Evolutionary conservation across 2,113 vertebrate genomes (phyloP).

Genomic region (Nibea coibor): DNA sequence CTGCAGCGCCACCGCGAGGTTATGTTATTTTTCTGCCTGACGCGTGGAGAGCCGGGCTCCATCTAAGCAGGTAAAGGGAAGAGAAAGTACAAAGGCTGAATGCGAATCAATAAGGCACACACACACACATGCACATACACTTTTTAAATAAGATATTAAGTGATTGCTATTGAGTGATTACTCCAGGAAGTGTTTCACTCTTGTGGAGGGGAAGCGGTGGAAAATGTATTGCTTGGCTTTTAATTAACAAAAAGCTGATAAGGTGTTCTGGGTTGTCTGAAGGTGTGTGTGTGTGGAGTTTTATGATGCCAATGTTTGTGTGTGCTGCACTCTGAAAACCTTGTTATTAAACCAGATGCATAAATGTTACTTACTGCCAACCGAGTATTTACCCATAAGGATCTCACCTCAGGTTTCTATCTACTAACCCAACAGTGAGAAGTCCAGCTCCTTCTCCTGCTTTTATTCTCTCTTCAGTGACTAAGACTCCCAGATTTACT

Average conservation of each 20-base stretch:
- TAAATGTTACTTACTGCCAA: neutral
- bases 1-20: no score
- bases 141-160: constrained; percentile 53
- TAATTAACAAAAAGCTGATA: constrained; percentile 72
- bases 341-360: neutral
- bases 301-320: constrained; percentile 11
- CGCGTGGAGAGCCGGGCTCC: neutral
- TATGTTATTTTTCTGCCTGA: no score
- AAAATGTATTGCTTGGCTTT: constrained; percentile 48
- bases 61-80: neutral
- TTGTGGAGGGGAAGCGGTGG: constrained; percentile 37
- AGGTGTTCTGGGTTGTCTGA: constrained; percentile 34
- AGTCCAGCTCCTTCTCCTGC: no score
- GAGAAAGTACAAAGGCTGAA: neutral
- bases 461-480: no score
- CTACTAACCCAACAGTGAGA: no score
- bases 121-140: neutral
- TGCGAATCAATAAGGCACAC: constrained; percentile 4
- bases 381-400: constrained; percentile 1
- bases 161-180: constrained; percentile 51
- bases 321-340: neutral
- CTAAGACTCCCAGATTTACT: no score
- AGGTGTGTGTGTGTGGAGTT: constrained; percentile 5
- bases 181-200: constrained; percentile 44
- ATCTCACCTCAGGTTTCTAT: neutral